Evolutionary conservation across 2,888 invertebrate genomes (phyloP), one percentile per base, ranked within the genome.

Genomic region (Hoplodrina ambigua): DNA sequence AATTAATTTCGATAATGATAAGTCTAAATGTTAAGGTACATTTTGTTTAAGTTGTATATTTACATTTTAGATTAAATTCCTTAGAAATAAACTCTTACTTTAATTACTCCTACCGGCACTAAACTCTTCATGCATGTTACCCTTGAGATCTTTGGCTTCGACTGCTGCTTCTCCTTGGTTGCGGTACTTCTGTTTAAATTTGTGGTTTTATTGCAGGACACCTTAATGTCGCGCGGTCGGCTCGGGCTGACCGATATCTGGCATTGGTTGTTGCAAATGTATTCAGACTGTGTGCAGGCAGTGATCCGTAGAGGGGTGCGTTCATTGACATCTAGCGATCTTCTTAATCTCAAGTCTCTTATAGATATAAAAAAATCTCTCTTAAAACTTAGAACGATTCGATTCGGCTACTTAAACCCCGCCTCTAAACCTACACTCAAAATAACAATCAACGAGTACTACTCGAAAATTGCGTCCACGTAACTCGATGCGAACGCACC

Each of bases 1-100:
- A 13, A 84, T 83, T 82, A 56, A 83, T 79, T 85, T 80, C 85
- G 83, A 69, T 87, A 79, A 83, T 87, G 80, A 88, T 87, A 86
- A 88, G 84, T 87, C 85, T 86, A 80, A 76, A 83, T 86, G 85
- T 81, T 86, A 84, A 86, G 81, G 75, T 82, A 77, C 85, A 75
- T 84, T 79, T 73, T 88, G 86, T 87, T 86, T 89, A 88, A 90
- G 88, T 82, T 90, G 88, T 91, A 89, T 85, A 86, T 85, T 88
- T 85, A 80, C 68, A 84, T 86, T 90, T 86, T 89, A 88, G 90
- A 93, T 92, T 93, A 94, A 93, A 92, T 79, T 83, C 85, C 81
- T 88, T 87, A 83, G 81, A 87, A 86, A 83, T 83, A 86, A 72
- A 75, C 65, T 82, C 82, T 85, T 80, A 87, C 79, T 87, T 88